Conservation (phyloP, 64 coral and sea anemone genomes). For the Catalaphyllia jardinei region DNA sequence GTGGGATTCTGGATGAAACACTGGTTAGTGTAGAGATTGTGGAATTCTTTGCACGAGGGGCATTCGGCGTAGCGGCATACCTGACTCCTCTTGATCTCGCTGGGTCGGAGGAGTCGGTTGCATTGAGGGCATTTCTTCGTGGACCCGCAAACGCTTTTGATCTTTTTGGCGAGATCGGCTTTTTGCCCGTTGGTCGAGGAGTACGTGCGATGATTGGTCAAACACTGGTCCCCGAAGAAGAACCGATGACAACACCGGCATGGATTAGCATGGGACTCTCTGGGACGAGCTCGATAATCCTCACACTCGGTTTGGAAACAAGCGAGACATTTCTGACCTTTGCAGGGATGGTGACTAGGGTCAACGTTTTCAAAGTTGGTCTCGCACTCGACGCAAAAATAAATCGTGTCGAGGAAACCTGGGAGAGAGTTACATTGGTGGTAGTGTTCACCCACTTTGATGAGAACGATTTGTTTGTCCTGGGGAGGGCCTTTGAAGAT, state of each 20-base stretch:
- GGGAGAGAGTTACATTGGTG: constrained; percentile 37
- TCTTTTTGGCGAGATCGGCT: neutral
- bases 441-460: constrained; percentile 31
- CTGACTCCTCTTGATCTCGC: too few relatives aligned
- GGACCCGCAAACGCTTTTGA: neutral
- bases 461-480: constrained; percentile 28
- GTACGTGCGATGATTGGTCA: neutral
- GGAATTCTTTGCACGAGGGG: too few relatives aligned
- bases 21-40: too few relatives aligned
- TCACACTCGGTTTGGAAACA: neutral
- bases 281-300: neutral
- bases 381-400: neutral
- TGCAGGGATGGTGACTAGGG: neutral
- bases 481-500: constrained; percentile 20
- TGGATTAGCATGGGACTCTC: neutral
- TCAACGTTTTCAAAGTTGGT: neutral
- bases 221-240: neutral
- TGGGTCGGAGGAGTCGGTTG: too few relatives aligned
- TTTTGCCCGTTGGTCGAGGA: neutral
- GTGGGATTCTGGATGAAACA: too few relatives aligned
- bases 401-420: constrained; percentile 22
- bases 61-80: too few relatives aligned
- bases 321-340: neutral
- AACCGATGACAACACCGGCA: neutral
- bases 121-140: neutral